These are phyloP conservation scores for Blastobasis adustella DNA, from an alignment of 2,888 invertebrate genomes.

Conservation along the genomic window DNA sequence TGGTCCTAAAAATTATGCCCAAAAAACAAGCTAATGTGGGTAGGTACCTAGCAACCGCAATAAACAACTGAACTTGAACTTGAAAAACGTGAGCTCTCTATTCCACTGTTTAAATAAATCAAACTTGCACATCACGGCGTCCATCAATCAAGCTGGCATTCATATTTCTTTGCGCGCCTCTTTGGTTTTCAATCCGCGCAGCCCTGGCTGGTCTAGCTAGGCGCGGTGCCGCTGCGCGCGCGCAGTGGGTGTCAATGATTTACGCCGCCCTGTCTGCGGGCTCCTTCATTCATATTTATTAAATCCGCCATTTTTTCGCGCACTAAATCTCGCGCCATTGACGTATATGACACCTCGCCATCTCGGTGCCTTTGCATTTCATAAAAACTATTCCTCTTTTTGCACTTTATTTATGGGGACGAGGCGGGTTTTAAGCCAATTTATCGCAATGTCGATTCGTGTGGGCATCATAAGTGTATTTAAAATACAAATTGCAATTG, in stretches of 20 bases:
- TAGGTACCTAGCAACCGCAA: too few relatives aligned
- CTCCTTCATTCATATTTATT: slow-evolving; percentile 65
- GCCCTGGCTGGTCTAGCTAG: slow-evolving; percentile 2
- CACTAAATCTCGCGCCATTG: slow-evolving; percentile 48
- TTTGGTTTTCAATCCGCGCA: neutral
- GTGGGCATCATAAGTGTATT: too few relatives aligned
- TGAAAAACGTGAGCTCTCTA: too few relatives aligned
- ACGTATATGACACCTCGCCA: slow-evolving; percentile 43
- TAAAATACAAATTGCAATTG: too few relatives aligned
- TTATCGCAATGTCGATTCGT: too few relatives aligned
- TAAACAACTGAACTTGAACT: too few relatives aligned
- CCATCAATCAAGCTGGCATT: too few relatives aligned
- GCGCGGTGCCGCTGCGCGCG: slow-evolving; percentile 25
- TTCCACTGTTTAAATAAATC: too few relatives aligned
- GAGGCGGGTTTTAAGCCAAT: neutral
- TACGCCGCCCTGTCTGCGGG: slow-evolving; percentile 39
- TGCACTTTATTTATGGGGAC: neutral
- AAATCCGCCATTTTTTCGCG: slow-evolving; percentile 49
- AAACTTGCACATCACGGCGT: too few relatives aligned
- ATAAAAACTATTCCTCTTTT: slow-evolving; percentile 8
- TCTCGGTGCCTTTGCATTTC: slow-evolving; percentile 16
- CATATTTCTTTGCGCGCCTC: too few relatives aligned
- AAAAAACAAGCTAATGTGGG: too few relatives aligned
- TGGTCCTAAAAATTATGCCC: too few relatives aligned
- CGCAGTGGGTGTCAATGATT: slow-evolving; percentile 67